A percentile compares a stretch with the other conserved stretches of the same genome.
Evolutionary conservation across 2,797 vertebrate genomes (phyloP).

Genomic region (Sandelia bainsii): DNA sequence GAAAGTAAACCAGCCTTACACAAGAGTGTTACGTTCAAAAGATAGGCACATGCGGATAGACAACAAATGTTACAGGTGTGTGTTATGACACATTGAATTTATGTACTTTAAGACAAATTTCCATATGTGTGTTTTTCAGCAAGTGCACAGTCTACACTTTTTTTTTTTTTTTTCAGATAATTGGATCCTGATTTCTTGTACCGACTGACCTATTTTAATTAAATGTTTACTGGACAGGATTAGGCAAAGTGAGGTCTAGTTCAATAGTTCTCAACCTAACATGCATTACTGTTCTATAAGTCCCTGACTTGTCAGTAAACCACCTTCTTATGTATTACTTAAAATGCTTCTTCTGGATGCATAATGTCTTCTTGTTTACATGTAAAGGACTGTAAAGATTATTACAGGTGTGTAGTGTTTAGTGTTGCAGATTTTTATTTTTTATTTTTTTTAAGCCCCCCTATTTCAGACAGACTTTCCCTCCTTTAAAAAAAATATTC

Average conservation of each 20-base stretch:
- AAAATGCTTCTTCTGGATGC: neutral
- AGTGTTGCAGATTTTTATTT: too few relatives aligned
- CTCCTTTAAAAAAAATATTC: neutral
- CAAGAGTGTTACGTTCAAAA: neutral
- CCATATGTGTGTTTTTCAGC: neutral
- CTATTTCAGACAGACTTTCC: neutral
- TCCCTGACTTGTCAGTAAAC: neutral
- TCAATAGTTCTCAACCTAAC: neutral
- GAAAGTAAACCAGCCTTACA: slow-evolving; percentile 12
- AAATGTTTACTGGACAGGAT: slow-evolving; percentile 5
- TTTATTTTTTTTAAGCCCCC: too few relatives aligned
- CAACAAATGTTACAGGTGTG: neutral
- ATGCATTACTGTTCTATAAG: neutral
- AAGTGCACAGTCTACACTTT: too few relatives aligned
- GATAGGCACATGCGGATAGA: neutral
- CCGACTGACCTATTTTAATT: neutral
- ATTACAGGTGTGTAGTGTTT: too few relatives aligned
- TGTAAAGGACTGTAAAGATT: too few relatives aligned
- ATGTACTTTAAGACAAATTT: neutral
- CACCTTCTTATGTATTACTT: neutral
- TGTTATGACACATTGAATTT: neutral
- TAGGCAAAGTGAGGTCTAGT: neutral
- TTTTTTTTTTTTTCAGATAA: slow-evolving; percentile 2
- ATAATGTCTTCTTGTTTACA: too few relatives aligned
- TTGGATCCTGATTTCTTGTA: neutral